phyloP scores from a whole-genome alignment of 2,888 invertebrate genomes.

The Synergus gifuensis region DNA sequence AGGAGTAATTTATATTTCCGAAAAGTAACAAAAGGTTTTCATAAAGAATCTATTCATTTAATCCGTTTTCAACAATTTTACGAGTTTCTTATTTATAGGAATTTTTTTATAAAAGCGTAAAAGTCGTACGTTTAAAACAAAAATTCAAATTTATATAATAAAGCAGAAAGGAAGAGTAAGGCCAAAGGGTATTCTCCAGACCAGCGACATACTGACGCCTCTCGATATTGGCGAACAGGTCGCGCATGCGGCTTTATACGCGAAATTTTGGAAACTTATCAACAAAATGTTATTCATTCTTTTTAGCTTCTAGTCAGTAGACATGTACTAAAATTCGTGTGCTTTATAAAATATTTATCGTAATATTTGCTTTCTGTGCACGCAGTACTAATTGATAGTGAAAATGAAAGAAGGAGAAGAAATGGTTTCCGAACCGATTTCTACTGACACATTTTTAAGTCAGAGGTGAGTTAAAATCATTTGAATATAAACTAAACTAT shows the following conservation, averaged over 20 bases:
- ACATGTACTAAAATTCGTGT: neutral
- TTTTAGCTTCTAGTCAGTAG: neutral
- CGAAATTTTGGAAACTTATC: slow-evolving; percentile 69
- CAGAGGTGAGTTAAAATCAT: neutral
- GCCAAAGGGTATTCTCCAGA: slow-evolving; percentile 8
- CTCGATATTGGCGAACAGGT: slow-evolving; percentile 66
- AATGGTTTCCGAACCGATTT: neutral
- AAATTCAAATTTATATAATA: neutral
- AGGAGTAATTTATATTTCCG: no score
- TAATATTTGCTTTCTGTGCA: neutral
- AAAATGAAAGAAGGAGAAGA: neutral
- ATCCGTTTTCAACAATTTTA: neutral
- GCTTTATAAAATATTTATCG: neutral
- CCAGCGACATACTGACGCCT: slow-evolving; percentile 66
- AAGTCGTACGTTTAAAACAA: neutral
- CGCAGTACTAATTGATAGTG: neutral
- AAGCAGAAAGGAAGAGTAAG: neutral
- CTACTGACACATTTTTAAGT: neutral
- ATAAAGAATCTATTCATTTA: no score
- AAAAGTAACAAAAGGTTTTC: no score
- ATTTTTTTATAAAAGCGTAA: no score
- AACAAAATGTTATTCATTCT: slow-evolving; percentile 60
- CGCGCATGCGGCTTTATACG: slow-evolving; percentile 58
- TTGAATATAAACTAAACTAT: neutral
- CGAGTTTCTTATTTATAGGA: neutral